Evolutionary conservation across 2,888 invertebrate species (phyloP).

Genomic region (Poecilobothrus nobilitatus): DNA sequence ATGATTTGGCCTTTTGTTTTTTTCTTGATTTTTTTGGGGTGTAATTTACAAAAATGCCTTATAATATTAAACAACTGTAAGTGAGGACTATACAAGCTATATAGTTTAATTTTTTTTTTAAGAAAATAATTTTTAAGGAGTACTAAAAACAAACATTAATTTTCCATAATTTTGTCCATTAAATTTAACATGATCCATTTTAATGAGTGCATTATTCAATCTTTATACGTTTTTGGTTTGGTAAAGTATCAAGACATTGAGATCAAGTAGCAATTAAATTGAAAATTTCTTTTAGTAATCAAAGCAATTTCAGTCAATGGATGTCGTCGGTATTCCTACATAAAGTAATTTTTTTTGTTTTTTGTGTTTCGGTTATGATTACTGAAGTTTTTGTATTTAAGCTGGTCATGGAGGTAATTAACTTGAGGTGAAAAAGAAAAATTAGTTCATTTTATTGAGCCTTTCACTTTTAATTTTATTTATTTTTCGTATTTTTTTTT

Average conservation of each 20-base stretch:
- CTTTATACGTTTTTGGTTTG: neutral
- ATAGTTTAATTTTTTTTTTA: too few relatives aligned
- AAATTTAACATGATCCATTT: conserved; percentile 1
- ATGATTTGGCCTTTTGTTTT: neutral
- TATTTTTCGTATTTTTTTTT: neutral
- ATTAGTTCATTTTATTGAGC: neutral
- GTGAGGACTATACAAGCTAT: too few relatives aligned
- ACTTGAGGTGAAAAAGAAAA: neutral
- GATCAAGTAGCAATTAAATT: neutral
- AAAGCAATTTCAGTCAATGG: too few relatives aligned
- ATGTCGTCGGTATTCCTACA: too few relatives aligned
- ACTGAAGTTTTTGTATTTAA: too few relatives aligned
- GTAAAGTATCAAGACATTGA: neutral
- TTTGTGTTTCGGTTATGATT: too few relatives aligned
- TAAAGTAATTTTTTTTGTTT: too few relatives aligned
- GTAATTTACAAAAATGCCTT: neutral
- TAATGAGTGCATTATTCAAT: neutral
- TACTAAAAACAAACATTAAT: neutral
- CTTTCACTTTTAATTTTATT: neutral
- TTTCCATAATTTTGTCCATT: neutral
- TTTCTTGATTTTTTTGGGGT: neutral
- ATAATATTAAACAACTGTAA: too few relatives aligned
- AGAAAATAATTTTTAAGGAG: neutral
- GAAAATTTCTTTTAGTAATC: neutral
- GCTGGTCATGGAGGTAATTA: neutral